Base-by-base conservation (phyloP, 2,888 invertebrate genomes). In the Allophyes oxyacanthae region DNA sequence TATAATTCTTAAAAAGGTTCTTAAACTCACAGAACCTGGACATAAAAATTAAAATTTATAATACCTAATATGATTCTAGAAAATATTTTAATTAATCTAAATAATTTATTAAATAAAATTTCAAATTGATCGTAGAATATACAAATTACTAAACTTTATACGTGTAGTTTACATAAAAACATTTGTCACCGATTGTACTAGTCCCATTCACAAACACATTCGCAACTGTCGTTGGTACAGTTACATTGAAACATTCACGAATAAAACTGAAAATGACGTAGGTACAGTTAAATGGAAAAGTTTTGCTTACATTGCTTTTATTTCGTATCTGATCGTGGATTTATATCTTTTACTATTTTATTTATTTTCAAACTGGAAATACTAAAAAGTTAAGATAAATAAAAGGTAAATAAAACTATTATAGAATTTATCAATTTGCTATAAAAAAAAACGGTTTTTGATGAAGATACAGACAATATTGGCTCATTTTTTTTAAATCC, bases 251-350 rank as follows among this genome's bases (percentile, higher is more conserved):
- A 65, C 49, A 15, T 54, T 54, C 10, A 20, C 25, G 38, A 61
- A 33, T 65, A 61, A 63, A 63, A 56, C 56, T 63, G 37, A 42
- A 51, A 46, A 56, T 34, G 42, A 45, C 49, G 50, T 33, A 45
- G 42, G 68, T 67, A 46, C 34, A 50, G 20, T 33, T 6, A 34
- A 68, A 46, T 9, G 44, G 36, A 59, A 28, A 58, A 67, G 34
- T 64, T n/a, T 54, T 46, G 10, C 20, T 32, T 8, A 54, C 62
- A 45, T 30, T 30, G 41, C 46, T 64, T 67, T 26, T 14, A 49
- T 67, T 61, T 64, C 41, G 48, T 25, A 30, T 43, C 26, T 20
- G n/a, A 58, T 4, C 37, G 11, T 28, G 0, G 32, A 36, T 38
- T 57, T 65, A 45, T 46, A 44, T 65, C n/a, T n/a, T 45, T 66